A percentile compares a stretch with the other conserved stretches of the same genome.
These are phyloP conservation scores for Oncorhynchus clarkii DNA, from an alignment of 2,113 vertebrate species.

Conservation along the genomic window DNA sequence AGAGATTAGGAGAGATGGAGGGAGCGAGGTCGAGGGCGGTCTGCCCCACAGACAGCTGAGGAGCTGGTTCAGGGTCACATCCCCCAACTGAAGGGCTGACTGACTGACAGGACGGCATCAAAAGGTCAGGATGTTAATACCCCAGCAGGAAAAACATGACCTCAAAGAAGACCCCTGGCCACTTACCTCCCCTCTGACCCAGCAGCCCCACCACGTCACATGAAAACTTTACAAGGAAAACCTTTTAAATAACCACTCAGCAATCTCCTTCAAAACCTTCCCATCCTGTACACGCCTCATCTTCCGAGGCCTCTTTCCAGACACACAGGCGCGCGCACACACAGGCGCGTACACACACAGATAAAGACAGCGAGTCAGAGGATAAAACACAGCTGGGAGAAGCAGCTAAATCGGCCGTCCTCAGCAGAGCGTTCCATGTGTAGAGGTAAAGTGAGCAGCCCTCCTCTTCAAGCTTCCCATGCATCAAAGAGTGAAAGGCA, in stretches of 20 bases:
- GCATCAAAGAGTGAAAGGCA: constrained; percentile 12
- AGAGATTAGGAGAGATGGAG: too few species aligned
- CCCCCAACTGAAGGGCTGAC: constrained; percentile 25
- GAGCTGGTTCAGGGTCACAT: constrained; percentile 48
- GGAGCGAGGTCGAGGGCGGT: not conserved
- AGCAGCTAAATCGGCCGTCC: not conserved
- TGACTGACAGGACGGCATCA: constrained; percentile 48
- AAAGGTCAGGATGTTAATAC: constrained; percentile 62
- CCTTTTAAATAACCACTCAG: constrained; percentile 37
- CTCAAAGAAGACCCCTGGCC: constrained; percentile 37
- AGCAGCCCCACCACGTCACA: constrained; percentile 5
- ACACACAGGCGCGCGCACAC: not conserved
- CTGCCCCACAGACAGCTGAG: constrained; percentile 31
- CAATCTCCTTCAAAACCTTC: constrained; percentile 14
- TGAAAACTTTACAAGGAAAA: constrained; percentile 18
- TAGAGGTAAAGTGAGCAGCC: not conserved
- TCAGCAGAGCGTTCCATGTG: not conserved
- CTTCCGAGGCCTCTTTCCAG: not conserved
- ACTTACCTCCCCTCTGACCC: constrained; percentile 20
- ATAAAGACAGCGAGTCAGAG: not conserved
- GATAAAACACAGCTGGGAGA: constrained; percentile 10
- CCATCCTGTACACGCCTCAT: constrained; percentile 7
- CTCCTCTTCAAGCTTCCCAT: constrained; percentile 24
- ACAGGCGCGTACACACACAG: not conserved
- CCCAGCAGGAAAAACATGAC: constrained; percentile 32